phyloP scores from a whole-genome alignment of 2,888 invertebrate genomes.

The Mesochorus sp. region DNA sequence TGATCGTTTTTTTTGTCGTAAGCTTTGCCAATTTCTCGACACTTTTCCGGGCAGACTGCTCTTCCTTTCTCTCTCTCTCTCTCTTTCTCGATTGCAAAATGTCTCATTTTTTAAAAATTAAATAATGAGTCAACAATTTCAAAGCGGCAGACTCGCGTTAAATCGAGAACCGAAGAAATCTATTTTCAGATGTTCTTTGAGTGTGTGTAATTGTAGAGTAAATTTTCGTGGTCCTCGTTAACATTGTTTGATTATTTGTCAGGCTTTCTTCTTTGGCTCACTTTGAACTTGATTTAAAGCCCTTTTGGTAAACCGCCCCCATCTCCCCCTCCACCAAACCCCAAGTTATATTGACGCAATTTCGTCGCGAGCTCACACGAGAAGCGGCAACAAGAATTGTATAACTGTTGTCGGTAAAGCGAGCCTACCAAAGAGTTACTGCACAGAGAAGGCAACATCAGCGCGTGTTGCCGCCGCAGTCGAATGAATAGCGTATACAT shows the following conservation, averaged over 20 bases:
- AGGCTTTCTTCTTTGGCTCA: not conserved
- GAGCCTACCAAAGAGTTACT: conserved; percentile 16
- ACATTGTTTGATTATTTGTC: conserved; percentile 1
- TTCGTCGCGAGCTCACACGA: not conserved
- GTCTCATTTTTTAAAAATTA: not conserved
- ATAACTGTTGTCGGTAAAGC: conserved; percentile 30
- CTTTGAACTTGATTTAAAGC: conserved; percentile 25
- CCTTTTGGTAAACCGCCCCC: not conserved
- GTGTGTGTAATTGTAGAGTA: not conserved
- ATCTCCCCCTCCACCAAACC: too few species aligned
- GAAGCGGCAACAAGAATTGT: conserved; percentile 36
- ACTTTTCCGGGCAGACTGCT: not conserved
- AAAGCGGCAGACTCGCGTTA: not conserved
- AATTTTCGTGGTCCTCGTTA: not conserved
- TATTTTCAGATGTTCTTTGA: not conserved
- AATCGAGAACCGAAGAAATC: not conserved
- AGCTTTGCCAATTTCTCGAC: not conserved
- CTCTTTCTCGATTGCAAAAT: not conserved
- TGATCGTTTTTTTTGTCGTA: too few species aligned
- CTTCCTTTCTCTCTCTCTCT: not conserved
- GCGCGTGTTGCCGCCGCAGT: not conserved
- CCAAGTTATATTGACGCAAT: not conserved
- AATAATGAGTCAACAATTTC: not conserved
- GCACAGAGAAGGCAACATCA: not conserved
- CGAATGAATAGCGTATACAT: conserved; percentile 40